Conservation (phyloP, 1,140 invertebrate species). For the Oreohelix idahoensis region DNA sequence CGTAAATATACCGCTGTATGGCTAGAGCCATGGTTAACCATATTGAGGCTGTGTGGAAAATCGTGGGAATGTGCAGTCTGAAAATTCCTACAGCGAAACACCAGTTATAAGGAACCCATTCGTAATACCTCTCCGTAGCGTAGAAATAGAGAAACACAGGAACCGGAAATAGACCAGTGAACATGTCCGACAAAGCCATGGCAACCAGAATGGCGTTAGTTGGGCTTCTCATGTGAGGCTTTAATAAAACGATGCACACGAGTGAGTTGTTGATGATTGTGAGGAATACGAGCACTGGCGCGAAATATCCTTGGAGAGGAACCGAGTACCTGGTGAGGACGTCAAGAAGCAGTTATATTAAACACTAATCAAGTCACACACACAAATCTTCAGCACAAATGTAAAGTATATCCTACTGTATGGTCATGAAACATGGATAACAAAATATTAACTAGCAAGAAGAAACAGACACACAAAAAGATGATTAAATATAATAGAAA, state of each 20-base stretch:
- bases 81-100: constrained; percentile 83
- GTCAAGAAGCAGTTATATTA: too few relatives aligned
- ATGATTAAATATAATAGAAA: too few relatives aligned
- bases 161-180: constrained; percentile 89
- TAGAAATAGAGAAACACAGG: constrained; percentile 93
- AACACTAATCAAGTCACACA: too few relatives aligned
- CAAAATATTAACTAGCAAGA: too few relatives aligned
- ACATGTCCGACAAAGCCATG: constrained; percentile 94
- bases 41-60: constrained; percentile 93
- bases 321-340: constrained; percentile 61
- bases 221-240: constrained; percentile 79
- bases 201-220: constrained; percentile 82
- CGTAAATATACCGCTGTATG: constrained; percentile 90
- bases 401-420: too few relatives aligned
- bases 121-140: constrained; percentile 87
- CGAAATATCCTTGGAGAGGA: constrained; percentile 77
- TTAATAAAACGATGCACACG: constrained; percentile 82
- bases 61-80: constrained; percentile 79
- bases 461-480: too few relatives aligned
- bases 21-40: constrained; percentile 89
- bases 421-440: too few relatives aligned
- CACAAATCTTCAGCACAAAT: too few relatives aligned
- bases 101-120: constrained; percentile 65
- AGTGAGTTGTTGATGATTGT: constrained; percentile 93
- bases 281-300: constrained; percentile 87